Percentiles rank a stretch among this genome's conserved stretches.
Evolutionary conservation across 2,888 invertebrate species (phyloP).

Genomic region (Oscheius myriophilus): DNA sequence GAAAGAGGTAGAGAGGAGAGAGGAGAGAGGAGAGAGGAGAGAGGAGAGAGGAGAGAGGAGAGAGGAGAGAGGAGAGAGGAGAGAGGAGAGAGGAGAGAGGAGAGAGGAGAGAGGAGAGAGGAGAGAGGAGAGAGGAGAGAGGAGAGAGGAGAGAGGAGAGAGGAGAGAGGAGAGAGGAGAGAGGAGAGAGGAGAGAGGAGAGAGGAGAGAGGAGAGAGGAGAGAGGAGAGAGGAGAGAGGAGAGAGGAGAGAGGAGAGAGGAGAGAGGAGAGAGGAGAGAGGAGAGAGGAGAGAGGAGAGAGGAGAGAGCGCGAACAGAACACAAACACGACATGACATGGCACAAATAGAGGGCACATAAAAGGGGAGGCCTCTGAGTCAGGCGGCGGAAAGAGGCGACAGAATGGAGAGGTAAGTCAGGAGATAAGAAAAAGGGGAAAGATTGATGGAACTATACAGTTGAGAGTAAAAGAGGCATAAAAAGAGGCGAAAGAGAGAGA

Average conservation of each 20-base stretch:
- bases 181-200: not conserved
- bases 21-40: not conserved
- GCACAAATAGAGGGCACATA: not conserved
- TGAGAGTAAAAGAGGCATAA: not conserved
- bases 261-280: not conserved
- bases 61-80: not conserved
- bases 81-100: not conserved
- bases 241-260: not conserved
- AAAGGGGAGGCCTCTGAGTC: not conserved
- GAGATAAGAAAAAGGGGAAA: not conserved
- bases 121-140: not conserved
- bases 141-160: not conserved
- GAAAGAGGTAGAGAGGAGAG: not conserved
- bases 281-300: not conserved
- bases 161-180: not conserved
- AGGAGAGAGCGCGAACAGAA: not conserved
- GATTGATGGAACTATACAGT: not conserved
- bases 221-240: not conserved
- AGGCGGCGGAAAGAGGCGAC: not conserved
- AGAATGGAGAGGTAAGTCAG: not conserved
- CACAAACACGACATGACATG: not conserved
- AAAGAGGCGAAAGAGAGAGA: not conserved
- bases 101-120: not conserved
- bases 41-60: not conserved
- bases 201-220: not conserved